A percentile compares a stretch with the other conserved stretches of the same genome.
These are phyloP conservation scores for Trypoxylon attenuatum DNA, from an alignment of 2,888 invertebrate genomes.

Conservation along the genomic window DNA sequence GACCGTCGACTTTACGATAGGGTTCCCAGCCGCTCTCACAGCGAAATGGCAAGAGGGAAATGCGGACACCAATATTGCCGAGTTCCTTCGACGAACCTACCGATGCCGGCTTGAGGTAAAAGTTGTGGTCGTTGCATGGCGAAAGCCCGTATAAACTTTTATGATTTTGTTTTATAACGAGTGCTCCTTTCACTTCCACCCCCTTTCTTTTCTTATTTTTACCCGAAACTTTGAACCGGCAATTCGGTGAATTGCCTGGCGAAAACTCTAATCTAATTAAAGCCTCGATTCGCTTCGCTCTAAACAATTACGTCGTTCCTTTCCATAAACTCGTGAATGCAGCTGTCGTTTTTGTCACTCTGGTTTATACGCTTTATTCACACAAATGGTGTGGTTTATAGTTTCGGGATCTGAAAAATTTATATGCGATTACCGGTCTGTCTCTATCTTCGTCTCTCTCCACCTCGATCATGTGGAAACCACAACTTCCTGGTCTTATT, in stretches of 20 bases:
- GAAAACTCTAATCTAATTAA: constrained; percentile 18
- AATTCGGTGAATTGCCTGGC: background rate
- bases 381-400: too few relatives aligned
- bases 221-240: background rate
- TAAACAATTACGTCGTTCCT: background rate
- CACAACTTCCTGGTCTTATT: too few relatives aligned
- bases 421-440: too few relatives aligned
- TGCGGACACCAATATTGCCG: constrained; percentile 1
- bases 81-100: constrained; percentile 1
- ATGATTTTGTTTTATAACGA: constrained; percentile 54
- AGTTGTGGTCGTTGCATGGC: constrained; percentile 65
- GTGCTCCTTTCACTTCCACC: constrained; percentile 1
- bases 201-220: background rate
- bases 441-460: too few relatives aligned
- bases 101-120: constrained; percentile 57
- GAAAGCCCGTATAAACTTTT: constrained; percentile 63
- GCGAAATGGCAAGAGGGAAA: background rate
- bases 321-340: background rate
- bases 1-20: constrained; percentile 65
- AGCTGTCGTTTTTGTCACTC: background rate
- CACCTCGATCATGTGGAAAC: too few relatives aligned
- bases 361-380: constrained; percentile 15
- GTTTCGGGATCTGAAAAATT: too few relatives aligned
- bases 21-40: constrained; percentile 42
- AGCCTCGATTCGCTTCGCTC: background rate